Conservation (phyloP, 2,113 vertebrate genomes). For the Spea multiplicata region DNA sequence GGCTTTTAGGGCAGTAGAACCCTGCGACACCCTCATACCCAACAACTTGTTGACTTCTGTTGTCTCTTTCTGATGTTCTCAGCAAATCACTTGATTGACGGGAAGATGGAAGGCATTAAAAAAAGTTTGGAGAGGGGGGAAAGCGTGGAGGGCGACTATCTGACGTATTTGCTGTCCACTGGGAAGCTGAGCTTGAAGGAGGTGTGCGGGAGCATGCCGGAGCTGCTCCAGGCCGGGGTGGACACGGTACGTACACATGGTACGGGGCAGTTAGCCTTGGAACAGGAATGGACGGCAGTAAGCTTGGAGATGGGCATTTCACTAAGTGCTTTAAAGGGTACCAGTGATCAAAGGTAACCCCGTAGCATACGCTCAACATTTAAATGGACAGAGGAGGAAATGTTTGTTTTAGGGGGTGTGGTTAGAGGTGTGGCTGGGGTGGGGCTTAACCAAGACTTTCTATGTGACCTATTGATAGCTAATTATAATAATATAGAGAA, state of each 20-base stretch:
- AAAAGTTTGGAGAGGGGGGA: conserved; percentile 64
- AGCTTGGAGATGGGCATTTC: too few relatives aligned
- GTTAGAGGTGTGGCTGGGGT: too few relatives aligned
- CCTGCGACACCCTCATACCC: too few relatives aligned
- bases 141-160: conserved; percentile 77
- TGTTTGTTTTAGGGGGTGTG: too few relatives aligned
- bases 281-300: too few relatives aligned
- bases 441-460: too few relatives aligned
- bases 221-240: conserved; percentile 87
- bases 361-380: too few relatives aligned
- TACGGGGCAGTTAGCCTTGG: too few relatives aligned
- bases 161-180: conserved; percentile 83
- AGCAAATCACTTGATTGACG: conserved; percentile 82
- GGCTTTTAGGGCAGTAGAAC: not conserved
- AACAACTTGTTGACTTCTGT: not conserved
- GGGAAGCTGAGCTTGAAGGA: conserved; percentile 75
- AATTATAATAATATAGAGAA: too few relatives aligned
- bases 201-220: conserved; percentile 79
- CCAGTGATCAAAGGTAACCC: not conserved
- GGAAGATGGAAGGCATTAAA: conserved; percentile 77
- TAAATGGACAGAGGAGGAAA: too few relatives aligned
- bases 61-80: conserved; percentile 1
- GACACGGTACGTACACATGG: conserved; percentile 76
- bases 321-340: not conserved
- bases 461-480: too few relatives aligned